Evolutionary conservation across 2,113 vertebrate genomes (phyloP), one percentile per base, ranked within the genome.

Genomic region (Chinchilla lanigera): DNA sequence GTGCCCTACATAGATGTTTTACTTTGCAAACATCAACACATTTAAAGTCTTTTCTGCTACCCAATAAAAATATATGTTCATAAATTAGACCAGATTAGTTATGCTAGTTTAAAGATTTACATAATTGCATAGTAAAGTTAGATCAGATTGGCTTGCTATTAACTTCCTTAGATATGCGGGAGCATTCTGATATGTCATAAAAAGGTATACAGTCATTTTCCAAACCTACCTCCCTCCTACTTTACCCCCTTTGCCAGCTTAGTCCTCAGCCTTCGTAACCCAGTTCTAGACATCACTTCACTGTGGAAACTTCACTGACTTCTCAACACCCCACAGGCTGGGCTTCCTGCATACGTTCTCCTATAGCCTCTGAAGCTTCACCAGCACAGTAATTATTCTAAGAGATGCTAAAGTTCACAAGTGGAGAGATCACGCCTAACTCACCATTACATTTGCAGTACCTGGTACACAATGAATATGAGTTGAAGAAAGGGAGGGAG

Each of bases 91-190:
- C 19, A 81, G 78, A 41, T 65, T 93, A 90, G 84, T 82, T 89
- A 93, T 41, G 78, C 22, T 90, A 88, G 22, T 82, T 84, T 47
- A 58, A 81, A 92, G n/a, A 82, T 83, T 41, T 91, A 19, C 30
- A n/a, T 81, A 90, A 84, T 83, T 73, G 26, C 26, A 60, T 95
- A 86, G 90, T 91, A 65, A 85, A 93, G 17, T 97, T 96, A 89
- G 30, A 85, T 90, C 30, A 87, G 19, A 61, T 71, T 81, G 30
- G 56, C 69, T 96, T 97, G 73, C 81, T 61, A 0, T 71, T 88
- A 65, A 85, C 47, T 28, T 94, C 35, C 33, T 35, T 87, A 86
- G 44, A 33, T 86, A 28, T 22, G 26, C 90, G 90, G 24, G 41
- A 84, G 65, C 47, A 28, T 56, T 89, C 83, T 69, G 33, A 67